Evolutionary conservation across 2,113 vertebrate species (phyloP).

Genomic region (Fulmarus glacialis): DNA sequence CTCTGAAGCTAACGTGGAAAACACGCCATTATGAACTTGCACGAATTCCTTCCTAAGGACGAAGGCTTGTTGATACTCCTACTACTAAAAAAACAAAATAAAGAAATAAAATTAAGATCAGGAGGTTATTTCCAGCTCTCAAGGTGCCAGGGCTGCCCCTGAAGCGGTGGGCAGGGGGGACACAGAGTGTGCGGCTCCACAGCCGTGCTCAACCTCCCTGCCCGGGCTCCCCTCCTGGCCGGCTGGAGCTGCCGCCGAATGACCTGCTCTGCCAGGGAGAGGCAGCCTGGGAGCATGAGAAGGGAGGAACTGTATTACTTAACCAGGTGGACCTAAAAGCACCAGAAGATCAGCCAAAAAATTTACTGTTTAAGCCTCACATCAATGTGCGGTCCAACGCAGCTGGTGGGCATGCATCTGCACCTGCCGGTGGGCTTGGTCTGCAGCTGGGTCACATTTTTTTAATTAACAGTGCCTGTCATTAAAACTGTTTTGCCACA

Average conservation of each 20-base stretch:
- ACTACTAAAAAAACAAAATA: not conserved
- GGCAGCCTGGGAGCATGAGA: not conserved
- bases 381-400: not conserved
- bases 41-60: not conserved
- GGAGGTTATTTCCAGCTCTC: not conserved
- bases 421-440: not conserved
- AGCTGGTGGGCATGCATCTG: not conserved
- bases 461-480: not conserved
- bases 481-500: not conserved
- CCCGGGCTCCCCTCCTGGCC: rapidly evolving
- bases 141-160: not conserved
- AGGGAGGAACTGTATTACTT: not conserved
- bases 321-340: not conserved
- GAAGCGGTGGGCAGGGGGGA: not conserved
- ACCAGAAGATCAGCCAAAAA: not conserved
- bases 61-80: not conserved
- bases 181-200: rapidly evolving
- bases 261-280: not conserved
- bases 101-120: not conserved
- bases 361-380: not conserved
- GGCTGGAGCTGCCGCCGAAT: not conserved
- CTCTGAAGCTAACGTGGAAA: not conserved
- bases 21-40: not conserved
- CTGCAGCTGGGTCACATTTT: not conserved
- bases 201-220: not conserved